Evolutionary conservation across 2,113 vertebrate species (phyloP).

Genomic region (Danionella cerebrum): DNA sequence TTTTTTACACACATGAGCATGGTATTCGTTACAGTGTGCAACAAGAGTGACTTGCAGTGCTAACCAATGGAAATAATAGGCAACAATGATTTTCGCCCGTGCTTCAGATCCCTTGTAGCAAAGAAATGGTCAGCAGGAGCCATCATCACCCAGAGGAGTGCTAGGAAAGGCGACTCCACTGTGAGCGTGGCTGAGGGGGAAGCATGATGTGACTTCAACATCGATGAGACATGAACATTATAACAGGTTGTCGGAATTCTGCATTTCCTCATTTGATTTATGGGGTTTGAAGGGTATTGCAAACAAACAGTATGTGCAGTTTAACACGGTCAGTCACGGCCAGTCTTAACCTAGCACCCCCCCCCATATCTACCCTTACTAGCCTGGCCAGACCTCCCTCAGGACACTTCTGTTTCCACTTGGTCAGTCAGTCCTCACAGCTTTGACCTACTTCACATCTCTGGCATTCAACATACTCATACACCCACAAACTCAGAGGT

Average conservation of each 20-base stretch:
- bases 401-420: slow-evolving; percentile 37
- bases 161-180: slow-evolving; percentile 15
- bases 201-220: slow-evolving; percentile 5
- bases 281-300: not conserved
- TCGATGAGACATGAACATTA: slow-evolving; percentile 13
- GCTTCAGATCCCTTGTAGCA: slow-evolving; percentile 6
- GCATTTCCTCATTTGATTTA: not conserved
- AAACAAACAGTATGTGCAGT: not conserved
- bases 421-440: slow-evolving; percentile 36
- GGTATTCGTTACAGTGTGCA: not conserved
- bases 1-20: not conserved
- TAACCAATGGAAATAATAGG: not conserved
- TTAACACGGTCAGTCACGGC: not conserved
- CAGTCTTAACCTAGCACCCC: slow-evolving; percentile 14
- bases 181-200: not conserved
- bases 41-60: not conserved
- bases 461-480: slow-evolving; percentile 3
- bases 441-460: slow-evolving; percentile 41
- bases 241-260: slow-evolving; percentile 4
- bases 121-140: slow-evolving; percentile 3
- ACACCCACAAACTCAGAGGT: not conserved
- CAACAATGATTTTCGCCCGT: slow-evolving; percentile 15
- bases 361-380: not conserved
- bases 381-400: not conserved
- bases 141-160: slow-evolving; percentile 7